These are phyloP conservation scores for Hafferia zeledoni DNA, from an alignment of 2,797 vertebrate species.

Conservation along the genomic window DNA sequence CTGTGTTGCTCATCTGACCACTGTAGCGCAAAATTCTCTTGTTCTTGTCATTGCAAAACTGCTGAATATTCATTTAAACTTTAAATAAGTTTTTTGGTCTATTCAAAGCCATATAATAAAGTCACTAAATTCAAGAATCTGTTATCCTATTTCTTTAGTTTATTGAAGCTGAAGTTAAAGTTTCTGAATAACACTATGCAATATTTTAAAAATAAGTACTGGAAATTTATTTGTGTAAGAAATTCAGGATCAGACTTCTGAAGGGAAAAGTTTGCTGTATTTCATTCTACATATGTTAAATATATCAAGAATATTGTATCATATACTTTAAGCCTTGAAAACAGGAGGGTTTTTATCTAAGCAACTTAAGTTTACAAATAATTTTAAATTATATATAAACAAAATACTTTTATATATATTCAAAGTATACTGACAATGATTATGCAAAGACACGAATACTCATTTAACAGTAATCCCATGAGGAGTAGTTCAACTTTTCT, in stretches of 20 bases:
- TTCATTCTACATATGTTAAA: neutral
- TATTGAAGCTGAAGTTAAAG: neutral
- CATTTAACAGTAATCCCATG: neutral
- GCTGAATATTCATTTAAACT: slow-evolving; percentile 7
- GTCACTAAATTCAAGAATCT: neutral
- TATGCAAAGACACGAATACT: slow-evolving; percentile 5
- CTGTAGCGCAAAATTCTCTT: neutral
- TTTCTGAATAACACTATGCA: neutral
- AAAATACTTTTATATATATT: neutral
- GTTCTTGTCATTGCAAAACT: neutral
- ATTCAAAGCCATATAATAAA: neutral
- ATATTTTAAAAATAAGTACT: neutral
- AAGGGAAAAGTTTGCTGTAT: neutral
- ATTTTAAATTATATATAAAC: neutral
- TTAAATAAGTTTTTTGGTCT: neutral
- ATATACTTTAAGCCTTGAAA: neutral
- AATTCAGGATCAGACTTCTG: neutral
- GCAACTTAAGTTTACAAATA: neutral
- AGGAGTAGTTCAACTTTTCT: neutral
- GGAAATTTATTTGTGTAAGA: neutral
- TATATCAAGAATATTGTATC: neutral
- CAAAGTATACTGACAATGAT: neutral
- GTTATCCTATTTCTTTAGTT: neutral
- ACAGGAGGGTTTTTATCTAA: neutral
- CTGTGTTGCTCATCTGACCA: neutral